A percentile compares a stretch with the other conserved stretches of the same genome.
Conservation (phyloP, 1,140 invertebrate genomes). For the Zophobas morio region DNA sequence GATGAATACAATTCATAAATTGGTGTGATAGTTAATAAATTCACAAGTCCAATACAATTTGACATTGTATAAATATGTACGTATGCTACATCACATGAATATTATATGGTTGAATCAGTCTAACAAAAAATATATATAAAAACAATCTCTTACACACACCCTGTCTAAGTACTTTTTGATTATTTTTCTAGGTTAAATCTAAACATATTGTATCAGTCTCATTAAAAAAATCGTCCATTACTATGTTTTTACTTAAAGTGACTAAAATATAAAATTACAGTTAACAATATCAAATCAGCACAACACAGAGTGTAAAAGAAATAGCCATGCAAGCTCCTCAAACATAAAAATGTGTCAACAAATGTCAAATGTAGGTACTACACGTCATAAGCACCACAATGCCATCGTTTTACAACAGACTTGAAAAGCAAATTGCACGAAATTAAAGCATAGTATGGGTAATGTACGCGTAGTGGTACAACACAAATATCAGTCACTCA, state of each 20-base stretch:
- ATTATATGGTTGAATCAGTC: constrained; percentile 46
- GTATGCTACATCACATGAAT: constrained; percentile 44
- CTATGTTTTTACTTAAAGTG: constrained; percentile 8
- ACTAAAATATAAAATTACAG: constrained; percentile 21
- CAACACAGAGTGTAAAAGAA: constrained; percentile 17
- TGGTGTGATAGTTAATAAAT: constrained; percentile 38
- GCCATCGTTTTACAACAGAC: not conserved
- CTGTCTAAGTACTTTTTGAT: constrained; percentile 48
- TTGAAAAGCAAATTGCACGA: not conserved
- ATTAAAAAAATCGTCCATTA: constrained; percentile 41
- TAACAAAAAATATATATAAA: constrained; percentile 46
- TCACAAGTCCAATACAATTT: constrained; percentile 42
- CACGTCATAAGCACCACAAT: constrained; percentile 17
- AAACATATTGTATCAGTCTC: constrained; percentile 47
- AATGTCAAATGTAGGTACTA: not conserved
- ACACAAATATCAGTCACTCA: not conserved
- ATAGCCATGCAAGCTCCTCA: constrained; percentile 16
- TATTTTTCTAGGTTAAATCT: constrained; percentile 42
- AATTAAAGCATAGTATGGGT: not conserved
- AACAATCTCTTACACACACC: constrained; percentile 41
- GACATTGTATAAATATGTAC: constrained; percentile 43
- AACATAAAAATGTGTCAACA: constrained; percentile 8
- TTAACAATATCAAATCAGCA: constrained; percentile 34
- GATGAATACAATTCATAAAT: constrained; percentile 47
- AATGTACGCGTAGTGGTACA: not conserved